Percentiles rank a stretch among this genome's conserved stretches.
Conservation (phyloP, 1,140 invertebrate genomes). For the Drosophila auraria region DNA sequence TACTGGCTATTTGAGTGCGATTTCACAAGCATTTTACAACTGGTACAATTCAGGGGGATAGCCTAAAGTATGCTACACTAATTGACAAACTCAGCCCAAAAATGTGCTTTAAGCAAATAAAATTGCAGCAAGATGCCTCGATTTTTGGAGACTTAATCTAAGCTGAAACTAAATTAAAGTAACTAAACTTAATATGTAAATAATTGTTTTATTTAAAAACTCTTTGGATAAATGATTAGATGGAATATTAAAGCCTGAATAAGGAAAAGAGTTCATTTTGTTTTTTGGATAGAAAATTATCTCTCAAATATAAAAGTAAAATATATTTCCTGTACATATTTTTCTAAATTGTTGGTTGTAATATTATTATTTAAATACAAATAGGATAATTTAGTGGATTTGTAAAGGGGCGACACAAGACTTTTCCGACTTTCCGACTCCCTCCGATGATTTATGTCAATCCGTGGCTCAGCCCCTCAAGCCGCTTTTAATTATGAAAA, state of each 20-base stretch:
- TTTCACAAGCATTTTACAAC: neutral
- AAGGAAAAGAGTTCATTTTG: no score
- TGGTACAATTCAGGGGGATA: no score
- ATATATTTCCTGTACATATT: no score
- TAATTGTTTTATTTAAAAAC: neutral
- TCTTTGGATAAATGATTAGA: neutral
- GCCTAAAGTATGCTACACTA: neutral
- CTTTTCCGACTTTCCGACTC: neutral
- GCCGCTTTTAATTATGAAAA: slow-evolving; percentile 71
- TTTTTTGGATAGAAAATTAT: no score
- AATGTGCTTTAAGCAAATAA: neutral
- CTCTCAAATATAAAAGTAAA: no score
- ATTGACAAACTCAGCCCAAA: neutral
- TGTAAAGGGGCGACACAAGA: neutral
- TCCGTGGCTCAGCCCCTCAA: slow-evolving; percentile 46
- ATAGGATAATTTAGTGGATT: neutral
- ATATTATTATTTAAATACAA: no score
- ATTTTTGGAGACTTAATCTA: no score
- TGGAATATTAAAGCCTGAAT: neutral
- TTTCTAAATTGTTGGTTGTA: no score
- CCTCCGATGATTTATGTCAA: slow-evolving; percentile 65
- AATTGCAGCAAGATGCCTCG: neutral
- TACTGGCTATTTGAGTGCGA: neutral
- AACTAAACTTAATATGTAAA: no score
- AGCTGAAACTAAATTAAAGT: no score